A percentile compares a stretch with the other conserved stretches of the same genome.
These are phyloP conservation scores for Oreochromis mossambicus DNA, from an alignment of 2,797 vertebrate species.

Conservation along the genomic window DNA sequence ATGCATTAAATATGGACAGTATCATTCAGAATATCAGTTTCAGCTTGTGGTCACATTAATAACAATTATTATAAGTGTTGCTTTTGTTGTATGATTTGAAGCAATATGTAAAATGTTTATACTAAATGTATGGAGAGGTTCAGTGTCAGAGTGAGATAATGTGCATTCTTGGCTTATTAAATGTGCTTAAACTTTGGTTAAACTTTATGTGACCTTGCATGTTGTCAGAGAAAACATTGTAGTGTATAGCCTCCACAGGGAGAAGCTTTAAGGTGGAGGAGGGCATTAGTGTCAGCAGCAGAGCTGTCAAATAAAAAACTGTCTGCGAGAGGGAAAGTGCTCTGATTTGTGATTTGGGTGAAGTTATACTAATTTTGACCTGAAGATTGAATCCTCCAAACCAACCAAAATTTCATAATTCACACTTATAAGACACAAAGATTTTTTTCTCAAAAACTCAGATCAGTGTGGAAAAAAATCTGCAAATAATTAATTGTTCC, in stretches of 20 bases:
- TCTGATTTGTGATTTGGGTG: neutral
- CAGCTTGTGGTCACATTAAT: constrained; percentile 1
- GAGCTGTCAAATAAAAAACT: neutral
- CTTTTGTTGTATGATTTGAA: neutral
- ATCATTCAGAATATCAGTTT: neutral
- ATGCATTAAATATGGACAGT: neutral
- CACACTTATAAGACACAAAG: neutral
- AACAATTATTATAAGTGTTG: neutral
- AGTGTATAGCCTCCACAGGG: neutral
- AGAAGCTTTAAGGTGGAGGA: neutral
- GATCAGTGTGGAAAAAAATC: neutral
- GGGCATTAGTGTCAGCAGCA: neutral
- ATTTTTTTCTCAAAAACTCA: neutral
- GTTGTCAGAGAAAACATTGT: neutral
- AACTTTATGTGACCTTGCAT: neutral
- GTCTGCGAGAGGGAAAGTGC: neutral
- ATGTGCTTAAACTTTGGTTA: neutral
- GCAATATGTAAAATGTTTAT: neutral
- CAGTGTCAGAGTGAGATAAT: neutral
- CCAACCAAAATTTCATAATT: neutral
- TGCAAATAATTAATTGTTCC: neutral
- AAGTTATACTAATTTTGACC: neutral
- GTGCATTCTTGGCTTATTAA: neutral
- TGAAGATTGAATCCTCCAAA: neutral
- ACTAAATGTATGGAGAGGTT: neutral